phyloP scores from a whole-genome alignment of 2,888 invertebrate genomes.

The Tetranychus truncatus region DNA sequence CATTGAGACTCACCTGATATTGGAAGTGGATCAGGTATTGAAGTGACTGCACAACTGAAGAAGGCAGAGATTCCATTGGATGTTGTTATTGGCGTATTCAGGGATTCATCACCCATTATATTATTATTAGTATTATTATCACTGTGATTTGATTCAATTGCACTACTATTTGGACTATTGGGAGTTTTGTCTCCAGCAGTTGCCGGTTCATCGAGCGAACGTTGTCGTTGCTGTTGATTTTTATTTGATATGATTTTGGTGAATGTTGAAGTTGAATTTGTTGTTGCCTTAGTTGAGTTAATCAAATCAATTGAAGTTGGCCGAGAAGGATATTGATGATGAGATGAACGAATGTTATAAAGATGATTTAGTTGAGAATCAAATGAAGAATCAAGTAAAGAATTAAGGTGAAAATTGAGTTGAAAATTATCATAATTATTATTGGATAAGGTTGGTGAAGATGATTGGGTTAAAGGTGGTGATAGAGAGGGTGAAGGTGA shows the following conservation, averaged over 20 bases:
- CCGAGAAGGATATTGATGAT: background rate
- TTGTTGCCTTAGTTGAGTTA: constrained; percentile 33
- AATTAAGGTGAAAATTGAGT: background rate
- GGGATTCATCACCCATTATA: constrained; percentile 42
- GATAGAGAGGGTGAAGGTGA: background rate
- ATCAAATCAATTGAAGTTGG: background rate
- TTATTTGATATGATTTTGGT: constrained; percentile 26
- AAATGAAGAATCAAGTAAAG: no score
- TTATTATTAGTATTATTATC: constrained; percentile 11
- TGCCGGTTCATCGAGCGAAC: constrained; percentile 15
- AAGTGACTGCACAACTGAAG: constrained; percentile 50
- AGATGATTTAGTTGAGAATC: no score
- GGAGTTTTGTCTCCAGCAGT: constrained; percentile 31
- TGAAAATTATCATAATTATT: background rate
- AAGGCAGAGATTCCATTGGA: constrained; percentile 76
- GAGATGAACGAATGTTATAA: background rate
- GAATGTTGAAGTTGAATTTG: constrained; percentile 24
- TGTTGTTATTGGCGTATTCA: constrained; percentile 86
- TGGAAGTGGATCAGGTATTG: constrained; percentile 53
- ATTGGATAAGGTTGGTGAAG: background rate
- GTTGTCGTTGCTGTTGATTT: constrained; percentile 29
- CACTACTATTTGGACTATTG: constrained; percentile 21
- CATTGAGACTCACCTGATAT: constrained; percentile 60
- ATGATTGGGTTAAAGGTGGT: background rate
- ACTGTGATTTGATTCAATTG: constrained; percentile 14